Conservation (phyloP, 53 echinoderm and acorn worm genomes). For the Antedon mediterranea region DNA sequence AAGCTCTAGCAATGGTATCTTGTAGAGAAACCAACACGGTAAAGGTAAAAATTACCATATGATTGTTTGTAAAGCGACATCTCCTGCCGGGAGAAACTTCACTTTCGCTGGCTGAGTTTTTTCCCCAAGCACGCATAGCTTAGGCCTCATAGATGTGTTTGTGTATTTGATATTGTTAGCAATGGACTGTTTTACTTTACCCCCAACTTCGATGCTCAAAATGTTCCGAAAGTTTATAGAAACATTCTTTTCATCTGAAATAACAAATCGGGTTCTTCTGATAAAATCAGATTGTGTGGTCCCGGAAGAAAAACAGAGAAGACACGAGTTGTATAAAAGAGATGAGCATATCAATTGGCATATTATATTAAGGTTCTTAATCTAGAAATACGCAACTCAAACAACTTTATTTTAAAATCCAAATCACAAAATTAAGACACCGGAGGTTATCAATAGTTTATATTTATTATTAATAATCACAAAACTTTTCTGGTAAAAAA, state of each 20-base stretch:
- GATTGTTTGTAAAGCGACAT: not conserved
- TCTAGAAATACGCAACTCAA: too few species aligned
- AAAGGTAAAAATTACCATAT: not conserved
- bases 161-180: not conserved
- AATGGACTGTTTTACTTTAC: not conserved
- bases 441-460: too few species aligned
- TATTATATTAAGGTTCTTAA: too few species aligned
- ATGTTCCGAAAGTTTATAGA: not conserved
- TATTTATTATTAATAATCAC: too few species aligned
- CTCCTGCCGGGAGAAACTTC: not conserved
- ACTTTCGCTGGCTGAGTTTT: not conserved
- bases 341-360: too few species aligned
- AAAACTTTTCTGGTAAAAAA: too few species aligned
- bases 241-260: not conserved
- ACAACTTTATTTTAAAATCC: too few species aligned
- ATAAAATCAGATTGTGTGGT: not conserved
- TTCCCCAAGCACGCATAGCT: not conserved
- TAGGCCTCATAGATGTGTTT: not conserved
- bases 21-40: not conserved
- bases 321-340: not conserved
- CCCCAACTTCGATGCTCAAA: conserved; percentile 1
- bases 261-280: not conserved
- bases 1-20: not conserved
- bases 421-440: too few species aligned
- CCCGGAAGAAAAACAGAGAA: not conserved